A percentile compares a stretch with the other conserved stretches of the same genome.
Conservation (phyloP, 2,888 invertebrate genomes). For the Tribolium freemani region DNA sequence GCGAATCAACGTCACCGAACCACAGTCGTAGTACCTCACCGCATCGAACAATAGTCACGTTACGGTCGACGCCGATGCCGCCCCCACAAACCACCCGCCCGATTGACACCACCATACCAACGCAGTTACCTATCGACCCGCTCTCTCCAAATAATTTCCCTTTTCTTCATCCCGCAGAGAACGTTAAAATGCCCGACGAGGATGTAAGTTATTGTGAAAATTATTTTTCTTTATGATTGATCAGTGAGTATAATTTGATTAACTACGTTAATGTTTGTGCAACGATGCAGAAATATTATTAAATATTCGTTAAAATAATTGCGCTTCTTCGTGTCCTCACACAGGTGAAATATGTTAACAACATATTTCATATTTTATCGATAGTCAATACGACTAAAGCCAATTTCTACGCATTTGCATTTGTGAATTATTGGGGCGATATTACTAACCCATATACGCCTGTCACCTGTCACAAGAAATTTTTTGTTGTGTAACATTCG, state of each 20-base stretch:
- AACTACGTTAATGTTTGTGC: not conserved
- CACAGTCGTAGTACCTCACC: slow-evolving; percentile 83
- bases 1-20: slow-evolving; percentile 78
- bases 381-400: not conserved
- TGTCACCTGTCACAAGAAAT: not conserved
- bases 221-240: not conserved
- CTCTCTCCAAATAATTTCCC: slow-evolving; percentile 62
- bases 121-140: slow-evolving; percentile 60
- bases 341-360: too few species aligned
- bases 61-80: slow-evolving; percentile 52
- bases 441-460: not conserved
- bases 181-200: slow-evolving; percentile 56
- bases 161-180: slow-evolving; percentile 50
- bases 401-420: not conserved
- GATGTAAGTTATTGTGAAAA: slow-evolving; percentile 52
- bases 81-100: slow-evolving; percentile 60
- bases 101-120: slow-evolving; percentile 55
- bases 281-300: not conserved
- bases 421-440: not conserved
- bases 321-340: not conserved
- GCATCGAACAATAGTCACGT: slow-evolving; percentile 64
- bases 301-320: not conserved
- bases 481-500: not conserved
- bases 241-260: not conserved
- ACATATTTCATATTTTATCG: too few species aligned